These are phyloP conservation scores for rat (Rattus norvegicus) DNA, from an alignment of 2,113 vertebrate genomes.

Conservation along the genomic window GRCr8 NC_086025.1:136559001-136559500, in stretches of 20 bases:
- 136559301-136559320: slow-evolving; percentile 16
- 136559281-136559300: slow-evolving; percentile 8
- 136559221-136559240: not conserved
- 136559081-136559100: not conserved
- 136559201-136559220: not conserved
- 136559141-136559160: not conserved
- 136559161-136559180: not conserved
- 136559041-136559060: not conserved
- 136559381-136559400: not conserved
- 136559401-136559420: not conserved
- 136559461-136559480: not conserved
- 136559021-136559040: not conserved
- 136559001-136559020: not conserved
- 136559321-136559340: no score
- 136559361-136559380: not conserved
- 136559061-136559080: not conserved
- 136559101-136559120: not conserved
- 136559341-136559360: not conserved
- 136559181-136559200: not conserved
- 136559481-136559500: not conserved
- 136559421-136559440: not conserved
- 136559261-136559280: not conserved
- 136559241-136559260: not conserved
- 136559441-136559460: not conserved
- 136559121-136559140: not conserved